A percentile compares a stretch with the other conserved stretches of the same genome.
Conservation (phyloP, 2,888 invertebrate species). For the Megastigmus dorsalis region DNA sequence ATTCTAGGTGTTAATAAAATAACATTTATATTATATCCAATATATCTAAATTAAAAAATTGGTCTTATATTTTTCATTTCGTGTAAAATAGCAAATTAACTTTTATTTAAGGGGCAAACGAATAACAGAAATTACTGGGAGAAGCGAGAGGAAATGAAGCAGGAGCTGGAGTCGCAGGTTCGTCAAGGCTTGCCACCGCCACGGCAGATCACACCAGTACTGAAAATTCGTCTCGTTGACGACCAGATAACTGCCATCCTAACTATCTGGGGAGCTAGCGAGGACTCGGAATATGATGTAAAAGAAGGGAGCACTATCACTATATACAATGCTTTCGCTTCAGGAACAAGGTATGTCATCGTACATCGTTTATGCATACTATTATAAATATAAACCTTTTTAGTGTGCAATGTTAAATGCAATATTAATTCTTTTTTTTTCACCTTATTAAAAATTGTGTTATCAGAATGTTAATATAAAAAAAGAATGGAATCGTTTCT, state of each 20-base stretch:
- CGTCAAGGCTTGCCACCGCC: conserved; percentile 63
- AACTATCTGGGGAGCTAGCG: conserved; percentile 84
- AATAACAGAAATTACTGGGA: conserved; percentile 19
- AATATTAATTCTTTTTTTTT: conserved; percentile 17
- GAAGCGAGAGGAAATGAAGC: conserved; percentile 63
- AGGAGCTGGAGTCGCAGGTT: conserved; percentile 64
- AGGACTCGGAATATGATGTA: conserved; percentile 77
- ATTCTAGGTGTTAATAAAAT: too few species aligned
- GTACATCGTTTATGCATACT: too few species aligned
- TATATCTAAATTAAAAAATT: too few species aligned
- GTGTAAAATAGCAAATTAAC: too few species aligned
- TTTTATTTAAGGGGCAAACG: too few species aligned
- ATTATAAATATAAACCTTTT: conserved; percentile 1
- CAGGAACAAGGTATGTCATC: conserved; percentile 74
- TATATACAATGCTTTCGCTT: conserved; percentile 78
- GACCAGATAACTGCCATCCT: conserved; percentile 75
- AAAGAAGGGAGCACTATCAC: conserved; percentile 80
- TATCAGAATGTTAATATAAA: too few species aligned
- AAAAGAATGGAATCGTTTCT: too few species aligned
- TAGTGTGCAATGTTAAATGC: not conserved
- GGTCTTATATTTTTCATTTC: too few species aligned
- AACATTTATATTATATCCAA: too few species aligned
- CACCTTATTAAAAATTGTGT: too few species aligned
- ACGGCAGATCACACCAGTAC: conserved; percentile 73
- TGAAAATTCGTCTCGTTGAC: conserved; percentile 75